Base-by-base conservation (phyloP, 2,888 invertebrate genomes). In the Cataglyphis altisquamis region DNA sequence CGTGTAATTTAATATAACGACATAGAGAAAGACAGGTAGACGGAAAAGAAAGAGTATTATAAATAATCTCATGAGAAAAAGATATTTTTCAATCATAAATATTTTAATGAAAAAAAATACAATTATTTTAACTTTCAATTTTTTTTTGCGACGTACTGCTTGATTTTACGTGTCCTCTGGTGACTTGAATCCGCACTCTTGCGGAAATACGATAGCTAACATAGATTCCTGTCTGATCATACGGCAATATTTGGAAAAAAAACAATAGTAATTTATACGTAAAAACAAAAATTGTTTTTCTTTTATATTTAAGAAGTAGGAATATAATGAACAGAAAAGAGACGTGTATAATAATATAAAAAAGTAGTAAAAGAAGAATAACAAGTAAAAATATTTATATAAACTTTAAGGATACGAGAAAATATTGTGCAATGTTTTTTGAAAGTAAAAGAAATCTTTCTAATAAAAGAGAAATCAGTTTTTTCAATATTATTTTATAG, bases 141-240 rank as follows among this genome's bases (percentile, higher is more conserved):
- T 25, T 81, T 39, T 6, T 9, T 52, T 36, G 2, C 32, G 15
- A 32, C 12, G 5, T 18, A 41, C 25, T 25, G 74, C 74, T 89
- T 85, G 85, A 68, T 84, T 75, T 64, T 48, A 82, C 62, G 73
- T 67, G 88, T 81, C 86, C 86, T 89, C 88, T 89, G 85, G 84
- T 77, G 89, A 75, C 63, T 45, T 32, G 67, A 84, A 72, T 64
- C 52, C 45, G 21, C 45, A 70, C 39, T n/a, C 4, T 10, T 32
- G n/a, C 32, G n/a, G 25, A 21, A 3, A 60, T 86, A 48, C 78
- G 32, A 84, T 32, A 55, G 86, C 73, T 90, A 89, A 91, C 83
- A 88, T 72, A 89, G 91, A 21, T 87, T 66, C 48, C 88, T 90
- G 81, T 85, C 83, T 87, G 90, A 89, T 90, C 89, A 75, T 78